Percentiles rank a stretch among this genome's conserved stretches.
Evolutionary conservation across 2,113 vertebrate genomes (phyloP).

Genomic region (Triplophysa rosa): DNA sequence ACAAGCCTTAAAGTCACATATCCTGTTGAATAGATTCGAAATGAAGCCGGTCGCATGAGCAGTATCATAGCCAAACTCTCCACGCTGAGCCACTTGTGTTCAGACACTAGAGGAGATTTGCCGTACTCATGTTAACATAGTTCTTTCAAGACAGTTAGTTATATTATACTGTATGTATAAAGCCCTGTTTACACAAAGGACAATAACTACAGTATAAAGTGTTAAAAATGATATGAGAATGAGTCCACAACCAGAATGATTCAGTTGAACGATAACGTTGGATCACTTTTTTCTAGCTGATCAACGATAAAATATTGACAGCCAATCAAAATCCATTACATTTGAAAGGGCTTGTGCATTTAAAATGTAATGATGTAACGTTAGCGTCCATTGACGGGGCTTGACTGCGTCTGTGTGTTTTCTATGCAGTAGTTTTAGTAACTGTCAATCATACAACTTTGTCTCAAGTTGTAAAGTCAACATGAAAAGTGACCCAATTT

Average conservation of each 20-base stretch:
- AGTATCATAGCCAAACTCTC: not conserved
- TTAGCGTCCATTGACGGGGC: not conserved
- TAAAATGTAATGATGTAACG: no score
- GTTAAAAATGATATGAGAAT: no score
- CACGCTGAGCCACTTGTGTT: not conserved
- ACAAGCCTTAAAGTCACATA: slow-evolving; percentile 52
- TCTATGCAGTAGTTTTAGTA: slow-evolving; percentile 46
- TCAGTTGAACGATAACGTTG: no score
- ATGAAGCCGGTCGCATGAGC: slow-evolving; percentile 18
- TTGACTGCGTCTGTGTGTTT: not conserved
- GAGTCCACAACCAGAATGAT: no score
- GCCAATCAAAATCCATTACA: no score
- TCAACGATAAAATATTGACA: no score
- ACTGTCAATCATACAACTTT: not conserved
- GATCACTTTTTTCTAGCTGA: no score
- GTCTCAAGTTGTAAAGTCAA: not conserved
- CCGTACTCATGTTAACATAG: slow-evolving; percentile 21
- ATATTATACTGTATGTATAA: not conserved
- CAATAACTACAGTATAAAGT: no score
- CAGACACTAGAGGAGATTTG: not conserved
- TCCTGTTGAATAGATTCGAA: slow-evolving; percentile 27
- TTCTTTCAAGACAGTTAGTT: slow-evolving; percentile 1
- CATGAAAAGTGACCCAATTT: not conserved
- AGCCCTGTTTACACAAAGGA: no score
- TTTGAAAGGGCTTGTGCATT: no score